These are phyloP conservation scores for Cyclopterus lumpus DNA, from an alignment of 2,797 vertebrate genomes.

Conservation along the genomic window DNA sequence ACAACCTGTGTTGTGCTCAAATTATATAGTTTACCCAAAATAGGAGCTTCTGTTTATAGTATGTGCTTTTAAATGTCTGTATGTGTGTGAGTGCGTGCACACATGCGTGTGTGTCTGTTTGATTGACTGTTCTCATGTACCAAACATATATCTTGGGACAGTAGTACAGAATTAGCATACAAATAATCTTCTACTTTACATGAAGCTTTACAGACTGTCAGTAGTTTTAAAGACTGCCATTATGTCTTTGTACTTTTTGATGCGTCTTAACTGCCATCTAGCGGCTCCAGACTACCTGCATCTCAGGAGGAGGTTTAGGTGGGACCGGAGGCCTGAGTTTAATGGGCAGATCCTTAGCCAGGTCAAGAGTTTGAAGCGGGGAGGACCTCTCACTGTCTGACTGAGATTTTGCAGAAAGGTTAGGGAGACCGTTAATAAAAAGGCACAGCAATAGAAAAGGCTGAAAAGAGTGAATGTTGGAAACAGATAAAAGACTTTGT, in stretches of 20 bases:
- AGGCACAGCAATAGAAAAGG: slow-evolving; percentile 53
- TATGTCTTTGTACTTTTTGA: neutral
- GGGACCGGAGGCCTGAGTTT: slow-evolving; percentile 80
- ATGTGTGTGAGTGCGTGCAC: neutral
- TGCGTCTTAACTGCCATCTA: neutral
- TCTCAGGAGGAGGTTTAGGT: slow-evolving; percentile 84
- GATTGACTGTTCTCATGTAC: neutral
- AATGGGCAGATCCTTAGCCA: slow-evolving; percentile 81
- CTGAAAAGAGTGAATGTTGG: slow-evolving; percentile 32
- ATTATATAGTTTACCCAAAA: too few relatives aligned
- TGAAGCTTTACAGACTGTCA: slow-evolving; percentile 1
- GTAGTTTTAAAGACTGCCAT: neutral
- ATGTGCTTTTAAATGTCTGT: neutral
- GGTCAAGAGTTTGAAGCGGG: slow-evolving; percentile 73
- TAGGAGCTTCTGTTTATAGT: too few relatives aligned
- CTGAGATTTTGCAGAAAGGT: slow-evolving; percentile 67
- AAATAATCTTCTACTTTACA: neutral
- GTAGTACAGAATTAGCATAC: neutral
- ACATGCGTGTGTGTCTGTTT: neutral
- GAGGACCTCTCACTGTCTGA: slow-evolving; percentile 76
- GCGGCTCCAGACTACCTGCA: slow-evolving; percentile 84
- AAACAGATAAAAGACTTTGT: slow-evolving; percentile 36
- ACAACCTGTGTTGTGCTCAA: too few relatives aligned
- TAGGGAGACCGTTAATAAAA: slow-evolving; percentile 58
- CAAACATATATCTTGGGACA: neutral